phyloP scores from a whole-genome alignment of 2,113 vertebrate species.

The Haemorhous mexicanus region DNA sequence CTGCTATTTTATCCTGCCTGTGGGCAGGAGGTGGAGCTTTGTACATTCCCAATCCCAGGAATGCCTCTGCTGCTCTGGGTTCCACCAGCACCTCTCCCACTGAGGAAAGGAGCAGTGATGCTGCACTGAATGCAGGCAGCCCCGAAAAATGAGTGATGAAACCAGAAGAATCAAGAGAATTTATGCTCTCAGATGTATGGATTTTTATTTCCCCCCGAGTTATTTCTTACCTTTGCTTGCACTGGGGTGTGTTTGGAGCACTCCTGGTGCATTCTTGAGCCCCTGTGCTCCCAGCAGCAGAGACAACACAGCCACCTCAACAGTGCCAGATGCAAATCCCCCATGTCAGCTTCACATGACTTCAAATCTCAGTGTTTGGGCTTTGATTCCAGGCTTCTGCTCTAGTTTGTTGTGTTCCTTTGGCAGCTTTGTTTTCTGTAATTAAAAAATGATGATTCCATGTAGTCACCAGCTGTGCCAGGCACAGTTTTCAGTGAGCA shows the following conservation, averaged over 20 bases:
- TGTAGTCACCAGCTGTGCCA: conserved; percentile 28
- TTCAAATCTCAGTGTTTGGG: background rate
- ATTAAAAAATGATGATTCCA: conserved; percentile 39
- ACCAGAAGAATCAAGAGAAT: background rate
- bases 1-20: background rate
- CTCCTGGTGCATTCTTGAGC: accelerated
- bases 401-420: background rate
- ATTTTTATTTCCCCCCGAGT: background rate
- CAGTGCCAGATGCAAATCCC: background rate
- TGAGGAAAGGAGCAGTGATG: background rate
- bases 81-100: background rate
- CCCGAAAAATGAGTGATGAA: background rate
- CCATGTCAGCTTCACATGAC: background rate
- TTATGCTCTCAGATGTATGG: background rate
- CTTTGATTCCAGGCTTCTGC: background rate
- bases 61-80: background rate
- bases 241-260: background rate
- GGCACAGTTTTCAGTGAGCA: background rate
- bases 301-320: background rate
- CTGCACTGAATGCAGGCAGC: background rate
- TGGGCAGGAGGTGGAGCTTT: background rate
- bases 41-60: background rate
- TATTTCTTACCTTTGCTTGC: background rate
- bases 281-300: background rate
- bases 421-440: conserved; percentile 29